Conservation (phyloP, 1,140 invertebrate genomes). For the Leptinotarsa undecemlineata region DNA sequence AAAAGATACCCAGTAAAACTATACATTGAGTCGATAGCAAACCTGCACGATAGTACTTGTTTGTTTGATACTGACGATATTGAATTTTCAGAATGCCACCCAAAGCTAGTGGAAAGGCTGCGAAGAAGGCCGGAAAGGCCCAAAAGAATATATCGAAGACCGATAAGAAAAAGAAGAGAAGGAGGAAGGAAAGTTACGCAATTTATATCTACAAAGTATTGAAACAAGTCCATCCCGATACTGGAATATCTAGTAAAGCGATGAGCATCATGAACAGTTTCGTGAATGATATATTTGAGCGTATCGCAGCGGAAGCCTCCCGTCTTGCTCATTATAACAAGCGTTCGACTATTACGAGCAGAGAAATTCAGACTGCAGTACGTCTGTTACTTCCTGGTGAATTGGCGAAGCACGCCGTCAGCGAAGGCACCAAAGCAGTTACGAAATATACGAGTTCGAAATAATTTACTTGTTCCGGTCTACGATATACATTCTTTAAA, state of each 20-base stretch:
- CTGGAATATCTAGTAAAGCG: conserved; percentile 67
- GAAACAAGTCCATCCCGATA: conserved; percentile 72
- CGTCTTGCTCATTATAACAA: conserved; percentile 75
- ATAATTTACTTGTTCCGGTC: conserved; percentile 40
- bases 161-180: conserved; percentile 61
- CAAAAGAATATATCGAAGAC: conserved; percentile 62
- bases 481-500: not conserved
- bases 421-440: conserved; percentile 65
- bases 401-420: conserved; percentile 63
- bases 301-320: conserved; percentile 71
- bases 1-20: no score
- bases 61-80: no score
- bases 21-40: no score
- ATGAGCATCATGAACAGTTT: conserved; percentile 64
- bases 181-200: conserved; percentile 69
- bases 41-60: no score
- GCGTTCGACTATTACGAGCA: conserved; percentile 62
- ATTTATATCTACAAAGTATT: conserved; percentile 74
- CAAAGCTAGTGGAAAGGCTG: conserved; percentile 58
- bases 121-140: conserved; percentile 62
- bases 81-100: conserved; percentile 51
- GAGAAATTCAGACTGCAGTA: conserved; percentile 62
- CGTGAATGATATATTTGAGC: conserved; percentile 68
- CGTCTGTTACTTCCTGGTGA: conserved; percentile 63
- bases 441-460: conserved; percentile 63